Evolutionary conservation across 2,113 vertebrate genomes (phyloP).

Genomic region (Megaceryle maxima): DNA sequence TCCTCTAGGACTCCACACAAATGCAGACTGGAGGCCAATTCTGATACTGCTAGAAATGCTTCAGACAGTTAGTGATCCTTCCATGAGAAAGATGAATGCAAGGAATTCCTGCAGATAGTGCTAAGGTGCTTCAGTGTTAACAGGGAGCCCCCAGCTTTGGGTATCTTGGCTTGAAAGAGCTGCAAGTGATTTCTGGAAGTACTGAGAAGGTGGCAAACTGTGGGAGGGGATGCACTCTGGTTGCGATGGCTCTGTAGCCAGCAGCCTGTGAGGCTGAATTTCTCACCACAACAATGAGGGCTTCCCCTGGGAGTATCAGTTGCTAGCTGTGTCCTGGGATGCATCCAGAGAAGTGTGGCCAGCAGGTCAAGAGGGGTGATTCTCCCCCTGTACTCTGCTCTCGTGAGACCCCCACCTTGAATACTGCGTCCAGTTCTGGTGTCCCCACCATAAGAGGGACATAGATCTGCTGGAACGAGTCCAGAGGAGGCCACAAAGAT

Average conservation of each 20-base stretch:
- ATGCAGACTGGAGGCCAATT: neutral
- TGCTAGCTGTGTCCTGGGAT: too few relatives aligned
- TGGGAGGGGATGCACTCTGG: accelerated
- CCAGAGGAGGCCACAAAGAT: too few relatives aligned
- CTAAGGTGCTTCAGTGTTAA: neutral
- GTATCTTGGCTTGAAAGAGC: neutral
- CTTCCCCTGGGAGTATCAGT: neutral
- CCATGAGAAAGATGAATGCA: neutral
- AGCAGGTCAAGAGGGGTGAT: too few relatives aligned
- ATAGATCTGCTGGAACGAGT: too few relatives aligned
- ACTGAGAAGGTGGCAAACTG: neutral
- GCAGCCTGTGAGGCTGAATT: neutral
- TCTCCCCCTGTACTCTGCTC: too few relatives aligned
- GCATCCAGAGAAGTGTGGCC: too few relatives aligned
- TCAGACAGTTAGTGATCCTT: neutral
- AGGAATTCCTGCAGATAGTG: neutral
- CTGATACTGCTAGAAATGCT: neutral
- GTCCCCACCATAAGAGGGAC: too few relatives aligned
- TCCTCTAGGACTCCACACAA: neutral
- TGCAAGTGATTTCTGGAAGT: neutral
- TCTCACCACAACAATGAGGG: neutral
- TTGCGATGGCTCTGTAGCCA: neutral
- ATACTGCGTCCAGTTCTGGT: too few relatives aligned
- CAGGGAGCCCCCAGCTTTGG: neutral
- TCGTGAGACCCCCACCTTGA: too few relatives aligned